These are phyloP conservation scores for Pinna nobilis DNA, from an alignment of 1,140 invertebrate genomes.

Conservation along the genomic window DNA sequence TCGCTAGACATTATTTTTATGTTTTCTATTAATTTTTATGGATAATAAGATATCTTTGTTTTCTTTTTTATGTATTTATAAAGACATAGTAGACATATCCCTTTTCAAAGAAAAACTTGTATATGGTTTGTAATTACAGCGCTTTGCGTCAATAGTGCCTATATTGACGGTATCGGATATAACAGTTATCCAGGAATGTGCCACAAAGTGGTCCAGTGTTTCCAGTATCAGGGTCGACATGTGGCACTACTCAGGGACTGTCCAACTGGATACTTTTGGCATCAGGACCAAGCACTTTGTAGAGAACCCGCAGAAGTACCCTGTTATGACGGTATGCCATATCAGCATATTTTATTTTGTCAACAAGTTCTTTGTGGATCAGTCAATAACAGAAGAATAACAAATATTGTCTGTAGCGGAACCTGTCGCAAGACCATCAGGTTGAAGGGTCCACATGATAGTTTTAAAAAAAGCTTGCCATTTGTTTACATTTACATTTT, in stretches of 20 bases:
- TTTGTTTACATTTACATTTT: too few relatives aligned
- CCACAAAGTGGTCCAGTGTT: slow-evolving; percentile 33
- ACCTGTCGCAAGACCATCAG: too few relatives aligned
- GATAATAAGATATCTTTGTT: not conserved
- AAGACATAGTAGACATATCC: too few relatives aligned
- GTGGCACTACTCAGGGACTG: slow-evolving; percentile 21
- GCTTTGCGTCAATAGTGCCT: slow-evolving; percentile 17
- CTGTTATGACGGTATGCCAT: slow-evolving; percentile 26
- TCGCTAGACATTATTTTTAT: too few relatives aligned
- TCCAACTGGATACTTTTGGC: slow-evolving; percentile 29
- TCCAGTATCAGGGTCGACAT: not conserved
- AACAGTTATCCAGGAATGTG: slow-evolving; percentile 22
- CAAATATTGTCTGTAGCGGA: too few relatives aligned
- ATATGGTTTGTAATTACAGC: slow-evolving; percentile 13
- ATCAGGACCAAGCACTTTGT: slow-evolving; percentile 27
- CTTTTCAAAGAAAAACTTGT: too few relatives aligned
- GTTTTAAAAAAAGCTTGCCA: too few relatives aligned
- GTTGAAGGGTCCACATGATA: too few relatives aligned
- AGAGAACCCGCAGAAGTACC: slow-evolving; percentile 23
- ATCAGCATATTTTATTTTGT: not conserved
- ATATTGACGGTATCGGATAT: slow-evolving; percentile 27
- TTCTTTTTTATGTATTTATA: not conserved
- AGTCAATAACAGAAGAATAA: too few relatives aligned
- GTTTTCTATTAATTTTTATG: too few relatives aligned
- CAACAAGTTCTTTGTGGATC: not conserved